Evolutionary conservation across 2,797 vertebrate species (phyloP).

Genomic region (Petrocephalus schoutedeni): DNA sequence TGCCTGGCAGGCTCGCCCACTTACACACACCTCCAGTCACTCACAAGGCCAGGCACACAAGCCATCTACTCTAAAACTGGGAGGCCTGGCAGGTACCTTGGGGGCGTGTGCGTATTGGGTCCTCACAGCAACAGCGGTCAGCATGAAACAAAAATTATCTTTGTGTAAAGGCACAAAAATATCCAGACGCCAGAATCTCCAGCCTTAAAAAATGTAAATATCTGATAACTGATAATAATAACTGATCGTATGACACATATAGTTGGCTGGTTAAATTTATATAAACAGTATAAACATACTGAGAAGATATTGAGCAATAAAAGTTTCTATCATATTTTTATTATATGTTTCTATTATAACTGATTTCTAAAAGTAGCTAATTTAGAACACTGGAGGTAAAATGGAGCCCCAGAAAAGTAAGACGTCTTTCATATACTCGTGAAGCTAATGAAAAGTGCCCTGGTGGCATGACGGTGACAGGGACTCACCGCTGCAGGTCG

Average conservation of each 20-base stretch:
- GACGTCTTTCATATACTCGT: not conserved
- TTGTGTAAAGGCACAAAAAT: not conserved
- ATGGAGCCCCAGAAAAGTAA: not conserved
- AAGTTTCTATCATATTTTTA: not conserved
- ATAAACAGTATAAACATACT: too few species aligned
- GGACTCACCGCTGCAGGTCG: constrained; percentile 83
- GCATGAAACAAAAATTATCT: not conserved
- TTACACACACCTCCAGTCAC: not conserved
- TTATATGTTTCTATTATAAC: too few species aligned
- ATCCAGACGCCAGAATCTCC: not conserved
- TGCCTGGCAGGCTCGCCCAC: not conserved
- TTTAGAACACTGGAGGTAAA: not conserved
- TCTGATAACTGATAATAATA: too few species aligned
- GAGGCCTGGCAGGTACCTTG: not conserved
- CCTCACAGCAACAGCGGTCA: not conserved
- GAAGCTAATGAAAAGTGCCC: not conserved
- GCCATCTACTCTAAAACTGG: not conserved
- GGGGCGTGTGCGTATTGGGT: not conserved
- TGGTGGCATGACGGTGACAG: not conserved
- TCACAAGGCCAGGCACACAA: not conserved
- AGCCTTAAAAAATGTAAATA: not conserved
- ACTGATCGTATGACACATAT: too few species aligned
- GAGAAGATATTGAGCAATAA: too few species aligned
- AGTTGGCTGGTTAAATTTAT: too few species aligned
- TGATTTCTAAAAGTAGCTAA: not conserved